phyloP scores from a whole-genome alignment of 2,113 vertebrate species.

The Pogonocichla stellata region DNA sequence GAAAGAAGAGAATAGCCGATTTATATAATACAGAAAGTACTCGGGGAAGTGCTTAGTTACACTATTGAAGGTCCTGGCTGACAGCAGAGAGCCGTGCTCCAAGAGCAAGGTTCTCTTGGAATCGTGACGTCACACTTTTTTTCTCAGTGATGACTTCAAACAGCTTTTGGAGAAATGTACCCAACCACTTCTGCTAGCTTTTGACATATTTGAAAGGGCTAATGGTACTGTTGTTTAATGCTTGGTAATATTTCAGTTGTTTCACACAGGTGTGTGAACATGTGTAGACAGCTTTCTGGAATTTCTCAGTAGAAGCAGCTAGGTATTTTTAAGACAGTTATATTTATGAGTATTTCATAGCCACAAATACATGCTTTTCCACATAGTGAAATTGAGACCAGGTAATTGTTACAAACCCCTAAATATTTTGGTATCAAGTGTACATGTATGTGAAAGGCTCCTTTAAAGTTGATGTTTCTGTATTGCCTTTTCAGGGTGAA shows the following conservation, averaged over 20 bases:
- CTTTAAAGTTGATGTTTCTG: not conserved
- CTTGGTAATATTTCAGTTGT: not conserved
- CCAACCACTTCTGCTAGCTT: not conserved
- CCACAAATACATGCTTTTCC: not conserved
- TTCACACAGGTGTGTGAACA: not conserved
- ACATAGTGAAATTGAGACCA: not conserved
- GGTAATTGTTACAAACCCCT: not conserved
- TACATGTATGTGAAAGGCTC: not conserved
- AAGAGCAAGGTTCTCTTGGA: not conserved
- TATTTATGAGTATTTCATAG: constrained; percentile 1
- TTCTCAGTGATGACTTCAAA: constrained; percentile 44
- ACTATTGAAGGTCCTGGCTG: not conserved
- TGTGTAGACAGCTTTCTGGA: not conserved
- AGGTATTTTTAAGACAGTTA: not conserved
- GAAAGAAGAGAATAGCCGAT: not conserved
- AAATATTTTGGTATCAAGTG: not conserved
- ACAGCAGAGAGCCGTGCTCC: not conserved
- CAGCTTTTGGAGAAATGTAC: constrained; percentile 54
- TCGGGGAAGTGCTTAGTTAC: not conserved
- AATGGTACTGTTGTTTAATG: not conserved
- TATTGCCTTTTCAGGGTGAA: constrained; percentile 80
- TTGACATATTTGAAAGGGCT: constrained; percentile 46
- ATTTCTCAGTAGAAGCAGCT: not conserved
- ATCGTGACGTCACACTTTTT: constrained; percentile 1
- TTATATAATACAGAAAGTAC: not conserved